Evolutionary conservation across 2,888 invertebrate species (phyloP).

Genomic region (Poecilobothrus nobilitatus): DNA sequence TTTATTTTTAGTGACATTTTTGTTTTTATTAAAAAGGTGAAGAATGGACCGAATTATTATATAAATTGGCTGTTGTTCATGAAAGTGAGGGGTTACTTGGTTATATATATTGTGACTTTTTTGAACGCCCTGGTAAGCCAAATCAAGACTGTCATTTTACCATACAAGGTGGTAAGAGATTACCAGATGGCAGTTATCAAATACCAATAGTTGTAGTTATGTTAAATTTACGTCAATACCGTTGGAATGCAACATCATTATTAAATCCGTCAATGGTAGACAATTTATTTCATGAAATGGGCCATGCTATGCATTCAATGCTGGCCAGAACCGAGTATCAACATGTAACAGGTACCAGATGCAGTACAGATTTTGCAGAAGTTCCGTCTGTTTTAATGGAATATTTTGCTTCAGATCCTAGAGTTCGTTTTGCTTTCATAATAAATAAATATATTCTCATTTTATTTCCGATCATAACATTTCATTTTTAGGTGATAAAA

Average conservation of each 20-base stretch:
- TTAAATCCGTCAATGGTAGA: conserved; percentile 80
- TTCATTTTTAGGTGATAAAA: conserved; percentile 55
- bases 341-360: conserved; percentile 95
- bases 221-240: conserved; percentile 73
- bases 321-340: conserved; percentile 90
- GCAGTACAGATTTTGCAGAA: conserved; percentile 97
- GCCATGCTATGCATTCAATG: conserved; percentile 99
- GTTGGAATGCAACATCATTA: conserved; percentile 66
- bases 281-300: conserved; percentile 97
- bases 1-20: background rate
- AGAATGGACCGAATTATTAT: conserved; percentile 79
- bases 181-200: conserved; percentile 75
- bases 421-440: conserved; percentile 48
- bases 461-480: conserved; percentile 8
- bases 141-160: conserved; percentile 99
- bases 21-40: conserved; percentile 51
- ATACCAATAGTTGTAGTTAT: conserved; percentile 88
- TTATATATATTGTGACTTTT: conserved; percentile 95
- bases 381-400: conserved; percentile 99
- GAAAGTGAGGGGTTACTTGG: conserved; percentile 76
- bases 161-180: conserved; percentile 80
- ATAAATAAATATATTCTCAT: background rate
- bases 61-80: conserved; percentile 85
- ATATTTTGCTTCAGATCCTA: conserved; percentile 84
- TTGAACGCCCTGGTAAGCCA: conserved; percentile 81